Base-by-base conservation (phyloP, 2,113 vertebrate genomes). In the Raja brachyura region DNA sequence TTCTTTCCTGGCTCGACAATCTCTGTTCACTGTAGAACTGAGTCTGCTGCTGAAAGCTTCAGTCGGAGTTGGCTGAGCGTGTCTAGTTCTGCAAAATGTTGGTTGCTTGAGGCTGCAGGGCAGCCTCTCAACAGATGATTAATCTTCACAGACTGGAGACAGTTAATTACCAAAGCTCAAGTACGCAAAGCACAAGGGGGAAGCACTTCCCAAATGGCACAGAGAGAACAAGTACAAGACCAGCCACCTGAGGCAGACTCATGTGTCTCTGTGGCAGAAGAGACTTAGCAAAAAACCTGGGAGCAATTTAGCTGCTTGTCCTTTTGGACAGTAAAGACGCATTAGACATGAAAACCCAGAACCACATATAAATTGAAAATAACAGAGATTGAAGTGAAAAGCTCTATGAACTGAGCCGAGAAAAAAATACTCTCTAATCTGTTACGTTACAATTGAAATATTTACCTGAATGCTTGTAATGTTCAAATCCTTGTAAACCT, bases 91-190 rank as follows among this genome's bases (percentile, higher is more conserved):
- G n/a, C 28, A 31, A 63, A 88, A 73, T 14, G 20, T 92, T 92
- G 68, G 90, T 92, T 92, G 63, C 31, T 73, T 73, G 33, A 92
- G 25, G 90, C 68, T 92, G 68, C 31, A 13, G 90, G 66, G 90
- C 66, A 28, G 68, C 20, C 18, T 74, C 70, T 92, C 90, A 92
- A 68, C 39, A 25, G 39, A 92, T 48, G 33, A 92, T 92, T 70
- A 92, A 92, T 70, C 66, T 48, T 92, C 66, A 39, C 33, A 73
- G 31, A 66, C 22, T 92, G 68, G 63, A 73, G 66, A 92, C 68
- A 92, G 39, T 54, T 92, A 92, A 92, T 92, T 92, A 92, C 48
- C 68, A 66, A 88, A 66, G n/a, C 83, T 88, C 59, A 74, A 54
- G 61, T 54, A 20, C 54, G 33, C 0, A 54, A 92, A 48, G 90